Conservation (phyloP, 2,113 vertebrate genomes). For the Leptosomus discolor region DNA sequence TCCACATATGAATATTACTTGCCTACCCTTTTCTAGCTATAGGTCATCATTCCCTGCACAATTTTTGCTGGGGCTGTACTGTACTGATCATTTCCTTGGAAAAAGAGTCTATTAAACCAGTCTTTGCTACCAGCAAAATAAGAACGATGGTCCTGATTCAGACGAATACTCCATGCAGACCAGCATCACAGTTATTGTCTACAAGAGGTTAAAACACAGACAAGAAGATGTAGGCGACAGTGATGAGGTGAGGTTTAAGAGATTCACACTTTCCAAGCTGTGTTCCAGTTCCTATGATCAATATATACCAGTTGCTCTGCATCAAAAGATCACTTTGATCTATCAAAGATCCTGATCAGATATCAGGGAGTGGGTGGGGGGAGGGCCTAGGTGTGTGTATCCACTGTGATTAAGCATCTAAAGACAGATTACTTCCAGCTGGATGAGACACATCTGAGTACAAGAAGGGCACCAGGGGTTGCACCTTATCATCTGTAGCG, state of each 20-base stretch:
- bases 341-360: background rate
- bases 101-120: background rate
- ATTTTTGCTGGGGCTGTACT: background rate
- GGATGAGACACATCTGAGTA: rapidly evolving
- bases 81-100: background rate
- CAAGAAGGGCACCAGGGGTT: background rate
- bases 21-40: background rate
- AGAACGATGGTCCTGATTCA: background rate
- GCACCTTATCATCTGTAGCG: rapidly evolving
- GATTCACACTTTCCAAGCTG: background rate
- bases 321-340: too few relatives aligned
- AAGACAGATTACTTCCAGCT: background rate
- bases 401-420: background rate
- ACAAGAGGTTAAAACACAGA: background rate
- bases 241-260: rapidly evolving
- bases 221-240: rapidly evolving
- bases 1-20: background rate
- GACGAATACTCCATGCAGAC: background rate
- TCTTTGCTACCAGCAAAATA: background rate
- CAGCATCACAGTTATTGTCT: background rate
- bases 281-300: background rate
- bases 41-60: background rate
- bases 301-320: background rate
- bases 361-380: background rate
- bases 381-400: background rate